phyloP scores from a whole-genome alignment of 2,113 vertebrate genomes.

The Malaclemys terrapin region DNA sequence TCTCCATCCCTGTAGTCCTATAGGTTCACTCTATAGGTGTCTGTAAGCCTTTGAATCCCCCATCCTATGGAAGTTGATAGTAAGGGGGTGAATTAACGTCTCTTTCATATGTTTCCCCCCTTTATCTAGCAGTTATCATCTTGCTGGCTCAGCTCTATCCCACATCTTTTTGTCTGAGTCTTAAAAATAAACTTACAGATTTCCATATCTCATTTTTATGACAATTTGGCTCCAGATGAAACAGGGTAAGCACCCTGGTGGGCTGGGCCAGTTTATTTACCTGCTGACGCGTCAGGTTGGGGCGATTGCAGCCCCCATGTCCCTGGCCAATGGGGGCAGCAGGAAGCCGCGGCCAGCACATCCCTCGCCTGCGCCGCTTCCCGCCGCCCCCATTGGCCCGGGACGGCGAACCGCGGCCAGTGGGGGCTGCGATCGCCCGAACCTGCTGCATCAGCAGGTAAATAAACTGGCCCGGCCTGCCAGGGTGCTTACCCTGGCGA shows the following conservation, averaged over 20 bases:
- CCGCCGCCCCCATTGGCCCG: too few species aligned
- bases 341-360: too few species aligned
- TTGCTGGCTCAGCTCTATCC: background rate
- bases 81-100: background rate
- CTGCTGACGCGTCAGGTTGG: too few species aligned
- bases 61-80: background rate
- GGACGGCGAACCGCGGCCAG: too few species aligned
- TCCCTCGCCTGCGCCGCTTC: too few species aligned
- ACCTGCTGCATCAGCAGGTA: too few species aligned
- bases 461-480: too few species aligned
- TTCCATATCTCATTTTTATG: background rate
- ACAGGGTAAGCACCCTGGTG: background rate
- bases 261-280: too few species aligned
- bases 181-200: background rate
- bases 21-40: background rate
- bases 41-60: background rate
- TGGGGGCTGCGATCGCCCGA: too few species aligned
- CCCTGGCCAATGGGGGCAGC: too few species aligned
- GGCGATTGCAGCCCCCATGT: too few species aligned
- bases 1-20: background rate
- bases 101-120: background rate
- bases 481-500: too few species aligned
- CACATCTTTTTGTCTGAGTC: background rate
- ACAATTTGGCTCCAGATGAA: background rate
- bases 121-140: background rate